Evolutionary conservation across 2,113 vertebrate genomes (phyloP), one percentile per base, ranked within the genome.

Genomic region (Steatornis caripensis): DNA sequence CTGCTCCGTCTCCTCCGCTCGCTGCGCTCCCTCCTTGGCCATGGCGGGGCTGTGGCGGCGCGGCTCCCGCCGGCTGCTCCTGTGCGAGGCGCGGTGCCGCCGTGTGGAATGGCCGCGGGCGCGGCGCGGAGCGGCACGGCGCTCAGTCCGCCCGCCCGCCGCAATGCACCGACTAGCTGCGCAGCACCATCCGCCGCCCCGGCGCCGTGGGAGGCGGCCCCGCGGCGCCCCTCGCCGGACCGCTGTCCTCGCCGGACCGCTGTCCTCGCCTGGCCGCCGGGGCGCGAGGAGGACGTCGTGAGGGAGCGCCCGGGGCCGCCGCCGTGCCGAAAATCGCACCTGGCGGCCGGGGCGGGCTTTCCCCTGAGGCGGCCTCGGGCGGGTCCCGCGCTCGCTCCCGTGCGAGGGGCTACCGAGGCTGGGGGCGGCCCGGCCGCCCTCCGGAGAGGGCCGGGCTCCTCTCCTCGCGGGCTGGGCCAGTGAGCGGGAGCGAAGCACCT

Each of bases 1-100:
- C 76, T 98, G 99, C 97, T 99, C 98, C 55, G 99, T 99, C 98
- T 99, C 99, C 97, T 99, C 99, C 12, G 98, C 98, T 95, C 98
- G 98, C 91, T 99, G 98, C 89, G 98, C 98, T 87, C 98, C 99
- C 96, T 99, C 99, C 97, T 99, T 99, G 90, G 98, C 99, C 99
- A 99, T 99, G 97, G 98, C 95, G 97, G 66, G 65, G 32, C 94
- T 88, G 72, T 64, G 37, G 86, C 68, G 62, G 54, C 54, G 53
- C 39, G 69, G 79, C 97, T 97, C 93, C 97, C 97, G 96, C 98
- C 97, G 94, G 97, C 97, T 97, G 95, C 65, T 58, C 68, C 94
- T 92, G 86, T 83, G 95, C 89, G 88, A 51, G 20, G 49, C 36
- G 53, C 61, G 89, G 54, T 58, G 83, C 89, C 54, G 54, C 91